A percentile compares a stretch with the other conserved stretches of the same genome.
Evolutionary conservation across 2,888 invertebrate genomes (phyloP).

Genomic region (Nysson spinosus): DNA sequence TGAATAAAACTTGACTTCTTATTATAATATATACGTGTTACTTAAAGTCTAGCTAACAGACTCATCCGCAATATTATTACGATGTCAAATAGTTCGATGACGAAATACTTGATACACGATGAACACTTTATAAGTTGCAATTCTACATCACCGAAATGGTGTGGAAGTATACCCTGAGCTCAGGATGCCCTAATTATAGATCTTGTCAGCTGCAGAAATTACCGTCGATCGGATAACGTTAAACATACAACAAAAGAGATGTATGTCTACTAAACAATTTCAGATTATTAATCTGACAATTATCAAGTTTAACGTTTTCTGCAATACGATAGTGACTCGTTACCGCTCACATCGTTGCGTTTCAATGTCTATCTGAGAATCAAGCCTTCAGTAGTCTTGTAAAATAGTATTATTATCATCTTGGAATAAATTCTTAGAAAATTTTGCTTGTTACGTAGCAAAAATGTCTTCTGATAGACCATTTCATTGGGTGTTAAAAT

Average conservation of each 20-base stretch:
- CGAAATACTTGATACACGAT: slow-evolving; percentile 30
- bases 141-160: slow-evolving; percentile 39
- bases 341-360: slow-evolving; percentile 8
- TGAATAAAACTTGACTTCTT: slow-evolving; percentile 17
- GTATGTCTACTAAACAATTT: neutral
- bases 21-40: slow-evolving; percentile 9
- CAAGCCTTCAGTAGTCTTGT: neutral
- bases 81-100: slow-evolving; percentile 7
- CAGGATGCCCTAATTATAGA: slow-evolving; percentile 36
- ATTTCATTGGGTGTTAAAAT: no score
- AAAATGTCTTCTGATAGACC: no score
- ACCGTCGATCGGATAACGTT: slow-evolving; percentile 25
- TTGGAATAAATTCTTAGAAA: no score
- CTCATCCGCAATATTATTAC: slow-evolving; percentile 1
- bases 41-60: slow-evolving; percentile 13
- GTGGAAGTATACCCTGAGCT: slow-evolving; percentile 47
- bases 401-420: neutral
- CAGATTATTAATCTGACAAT: slow-evolving; percentile 6
- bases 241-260: slow-evolving; percentile 21
- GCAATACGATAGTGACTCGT: slow-evolving; percentile 18
- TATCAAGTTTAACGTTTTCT: slow-evolving; percentile 29
- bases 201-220: slow-evolving; percentile 11
- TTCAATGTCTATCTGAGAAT: slow-evolving; percentile 27
- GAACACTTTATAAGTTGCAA: slow-evolving; percentile 46
- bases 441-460: no score